Evolutionary conservation across 2,797 vertebrate genomes (phyloP).

Genomic region (Oreonectes daqikongensis): DNA sequence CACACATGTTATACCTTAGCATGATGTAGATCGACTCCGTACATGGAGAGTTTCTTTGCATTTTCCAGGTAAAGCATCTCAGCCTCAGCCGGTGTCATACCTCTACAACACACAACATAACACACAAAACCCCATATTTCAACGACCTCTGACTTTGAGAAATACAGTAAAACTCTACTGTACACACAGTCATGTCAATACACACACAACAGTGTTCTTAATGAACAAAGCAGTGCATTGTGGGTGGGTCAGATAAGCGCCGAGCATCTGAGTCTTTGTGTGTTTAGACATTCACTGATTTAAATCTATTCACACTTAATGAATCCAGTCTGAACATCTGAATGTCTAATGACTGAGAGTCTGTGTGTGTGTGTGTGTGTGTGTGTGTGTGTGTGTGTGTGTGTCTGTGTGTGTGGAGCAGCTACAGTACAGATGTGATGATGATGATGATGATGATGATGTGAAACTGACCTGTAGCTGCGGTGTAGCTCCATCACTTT

Average conservation of each 20-base stretch:
- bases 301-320: slow-evolving; percentile 12
- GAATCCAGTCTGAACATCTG: no score
- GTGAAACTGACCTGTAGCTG: slow-evolving; percentile 85
- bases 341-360: no score
- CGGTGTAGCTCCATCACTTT: slow-evolving; percentile 91
- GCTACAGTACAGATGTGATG: background rate
- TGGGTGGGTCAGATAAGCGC: background rate
- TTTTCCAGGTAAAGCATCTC: slow-evolving; percentile 98
- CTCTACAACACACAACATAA: slow-evolving; percentile 72
- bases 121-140: no score
- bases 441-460: background rate
- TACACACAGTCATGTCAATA: background rate
- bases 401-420: no score
- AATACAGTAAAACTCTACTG: no score
- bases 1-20: slow-evolving; percentile 84
- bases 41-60: slow-evolving; percentile 98
- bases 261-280: slow-evolving; percentile 29
- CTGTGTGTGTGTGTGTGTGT: no score
- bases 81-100: slow-evolving; percentile 97
- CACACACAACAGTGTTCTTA: background rate
- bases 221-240: slow-evolving; percentile 38
- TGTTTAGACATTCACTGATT: slow-evolving; percentile 15
- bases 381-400: no score
- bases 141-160: no score
- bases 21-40: slow-evolving; percentile 96